Evolutionary conservation across 2,113 vertebrate species (phyloP), one percentile per base, ranked within the genome.

Genomic region (Stomatorhinus ivindoensis): DNA sequence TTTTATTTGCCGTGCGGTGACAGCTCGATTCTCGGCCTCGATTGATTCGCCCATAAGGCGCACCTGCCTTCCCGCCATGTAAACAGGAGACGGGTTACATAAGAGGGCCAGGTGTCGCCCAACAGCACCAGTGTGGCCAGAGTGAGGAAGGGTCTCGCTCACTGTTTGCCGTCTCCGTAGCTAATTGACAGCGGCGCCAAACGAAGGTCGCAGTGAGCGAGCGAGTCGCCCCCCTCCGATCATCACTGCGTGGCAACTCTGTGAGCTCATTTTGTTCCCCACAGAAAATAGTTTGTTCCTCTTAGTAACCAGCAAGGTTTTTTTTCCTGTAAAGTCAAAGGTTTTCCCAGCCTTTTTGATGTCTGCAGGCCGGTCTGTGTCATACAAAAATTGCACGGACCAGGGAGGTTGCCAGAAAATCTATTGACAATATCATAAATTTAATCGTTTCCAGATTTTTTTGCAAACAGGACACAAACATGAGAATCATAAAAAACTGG

Each of bases 71-170:
- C 80, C 44, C 21, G 39, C 86, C 46, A 10, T 31, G 84, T 87
- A 89, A 88, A 90, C 89, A 90, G 89, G 27, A 53, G 84, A 53
- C 15, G n/a, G 15, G 35, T 69, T 90, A 87, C 86, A 55, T 90
- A 82, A 90, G 61, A n/a, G 82, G 61, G 13, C 35, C 85, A 87
- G 85, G 35, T 89, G 83, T 48, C 19, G 31, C n/a, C 39, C 55
- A 19, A 35, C 39, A 69, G 39, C n/a, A 46, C 58, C 24, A 15
- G 24, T 5, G n/a, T 21, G 42, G 8, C n/a, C 21, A 11, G 47
- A 13, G 13, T 3, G 51, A 9, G 51, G 80, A 82, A 42, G 17
- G 73, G 73, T 42, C 73, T 69, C 0, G n/a, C n/a, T 80, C 73
- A 42, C 31, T 15, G 73, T 80, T 80, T 80, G 73, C 31, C 0